These are phyloP conservation scores for Tenodera sinensis DNA, from an alignment of 2,888 invertebrate species.

Conservation along the genomic window DNA sequence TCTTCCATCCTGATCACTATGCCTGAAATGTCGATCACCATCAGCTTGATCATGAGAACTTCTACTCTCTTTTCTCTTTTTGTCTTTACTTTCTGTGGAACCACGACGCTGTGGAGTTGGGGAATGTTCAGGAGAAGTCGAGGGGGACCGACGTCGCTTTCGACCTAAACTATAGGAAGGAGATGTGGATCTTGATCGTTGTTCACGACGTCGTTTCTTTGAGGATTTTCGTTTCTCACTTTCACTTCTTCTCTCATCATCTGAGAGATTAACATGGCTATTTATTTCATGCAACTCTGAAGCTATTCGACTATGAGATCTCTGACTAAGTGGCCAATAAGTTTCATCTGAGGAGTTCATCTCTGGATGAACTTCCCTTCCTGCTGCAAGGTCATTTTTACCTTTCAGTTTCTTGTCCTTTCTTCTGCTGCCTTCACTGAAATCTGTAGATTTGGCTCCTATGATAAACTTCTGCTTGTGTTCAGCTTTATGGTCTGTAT, in stretches of 20 bases:
- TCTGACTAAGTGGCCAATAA: slow-evolving; percentile 20
- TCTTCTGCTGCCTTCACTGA: not conserved
- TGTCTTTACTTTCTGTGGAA: slow-evolving; percentile 16
- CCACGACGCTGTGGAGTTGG: slow-evolving; percentile 21
- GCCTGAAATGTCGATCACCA: not conserved
- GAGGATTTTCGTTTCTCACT: not conserved
- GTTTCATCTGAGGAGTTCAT: slow-evolving; percentile 13
- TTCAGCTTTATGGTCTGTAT: not conserved
- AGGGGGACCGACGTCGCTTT: slow-evolving; percentile 24
- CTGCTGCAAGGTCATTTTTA: not conserved
- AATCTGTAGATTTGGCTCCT: not conserved
- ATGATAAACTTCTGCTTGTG: not conserved
- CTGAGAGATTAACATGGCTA: not conserved
- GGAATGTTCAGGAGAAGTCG: slow-evolving; percentile 24
- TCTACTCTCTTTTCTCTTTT: not conserved
- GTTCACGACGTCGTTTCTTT: slow-evolving; percentile 16
- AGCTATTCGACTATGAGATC: not conserved
- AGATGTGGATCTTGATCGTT: slow-evolving; percentile 13
- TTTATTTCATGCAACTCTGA: not conserved
- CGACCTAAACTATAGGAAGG: not conserved
- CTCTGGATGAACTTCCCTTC: not conserved
- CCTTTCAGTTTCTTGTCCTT: not conserved
- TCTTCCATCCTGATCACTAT: not conserved
- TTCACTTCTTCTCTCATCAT: not conserved
- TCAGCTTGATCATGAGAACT: not conserved